Evolutionary conservation across 2,113 vertebrate species (phyloP), one percentile per base, ranked within the genome.

Genomic region (Ictalurus punctatus): DNA sequence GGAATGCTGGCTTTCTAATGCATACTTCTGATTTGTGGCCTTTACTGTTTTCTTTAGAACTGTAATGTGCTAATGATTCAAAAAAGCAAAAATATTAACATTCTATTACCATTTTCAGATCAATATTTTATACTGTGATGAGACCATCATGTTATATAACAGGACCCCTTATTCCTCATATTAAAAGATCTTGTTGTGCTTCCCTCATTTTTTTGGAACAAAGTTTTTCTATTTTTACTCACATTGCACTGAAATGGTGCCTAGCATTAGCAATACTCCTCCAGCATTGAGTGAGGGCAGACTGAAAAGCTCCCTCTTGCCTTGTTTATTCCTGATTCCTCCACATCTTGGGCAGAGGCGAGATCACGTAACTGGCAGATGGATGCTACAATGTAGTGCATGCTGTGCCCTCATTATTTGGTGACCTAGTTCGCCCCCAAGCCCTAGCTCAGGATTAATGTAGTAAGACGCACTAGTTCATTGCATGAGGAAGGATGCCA

Each of bases 341-440:
- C 58, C 21, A 23, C 84, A 71, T 69, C 34, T 23, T 13, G 37
- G 85, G 89, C 88, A 87, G 82, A 87, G 80, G 87, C 76, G 44
- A 89, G 87, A 71, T 27, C 69, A 13, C 63, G 85, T 81, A 88
- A 58, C 71, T 73, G 90, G 90, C 94, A 95, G 92, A 94, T 93
- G 93, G 94, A 90, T 88, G 89, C 90, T 91, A 86, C 83, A 88
- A 90, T 85, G 54, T 84, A 86, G 92, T 92, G 93, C 92, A 91
- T 92, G 86, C 92, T 91, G 92, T 93, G 93, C 85, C 92, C 93
- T 95, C 84, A 87, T 93, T 95, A 93, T 90, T 91, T 80, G 44
- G 9, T 94, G 94, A 95, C 94, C 94, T 90, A 94, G 89, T 95
- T 95, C 92, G 21, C 85, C 52, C 69, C 78, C 27, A 69, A 54